phyloP scores from a whole-genome alignment of 2,797 vertebrate genomes.

The Phataginus tetradactyla region DNA sequence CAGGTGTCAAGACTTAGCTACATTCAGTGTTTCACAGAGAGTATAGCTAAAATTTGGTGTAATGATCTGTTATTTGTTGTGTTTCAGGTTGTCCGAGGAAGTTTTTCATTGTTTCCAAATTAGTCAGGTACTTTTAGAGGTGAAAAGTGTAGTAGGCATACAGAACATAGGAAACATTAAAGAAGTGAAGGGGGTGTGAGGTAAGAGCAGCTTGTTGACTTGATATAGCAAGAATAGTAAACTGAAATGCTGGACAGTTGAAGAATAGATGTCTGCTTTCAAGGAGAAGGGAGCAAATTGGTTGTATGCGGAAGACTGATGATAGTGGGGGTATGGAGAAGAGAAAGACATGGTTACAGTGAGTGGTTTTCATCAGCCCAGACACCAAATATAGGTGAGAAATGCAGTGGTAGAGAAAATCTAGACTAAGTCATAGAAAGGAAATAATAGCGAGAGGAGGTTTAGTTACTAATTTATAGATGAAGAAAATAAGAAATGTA shows the following conservation, averaged over 20 bases:
- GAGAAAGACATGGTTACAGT: neutral
- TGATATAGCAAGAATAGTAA: neutral
- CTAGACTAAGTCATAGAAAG: neutral
- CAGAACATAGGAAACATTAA: neutral
- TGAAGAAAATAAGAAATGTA: neutral
- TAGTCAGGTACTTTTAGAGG: neutral
- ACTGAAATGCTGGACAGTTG: neutral
- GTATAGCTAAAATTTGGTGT: neutral
- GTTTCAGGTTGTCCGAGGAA: neutral
- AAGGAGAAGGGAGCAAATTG: neutral
- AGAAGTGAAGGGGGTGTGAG: neutral
- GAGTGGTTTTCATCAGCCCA: neutral
- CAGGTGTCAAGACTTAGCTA: neutral
- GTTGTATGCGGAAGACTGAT: neutral
- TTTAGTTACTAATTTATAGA: neutral
- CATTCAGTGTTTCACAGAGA: neutral
- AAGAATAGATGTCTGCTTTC: neutral
- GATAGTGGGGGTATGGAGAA: neutral
- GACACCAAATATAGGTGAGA: neutral
- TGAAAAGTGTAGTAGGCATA: neutral
- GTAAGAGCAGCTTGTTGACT: neutral
- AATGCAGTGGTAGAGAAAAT: neutral
- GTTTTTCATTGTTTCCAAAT: constrained; percentile 22
- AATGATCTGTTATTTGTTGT: neutral
- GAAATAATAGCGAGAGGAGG: neutral